Conservation (phyloP, 2,113 vertebrate genomes). For the Dromas ardeola region DNA sequence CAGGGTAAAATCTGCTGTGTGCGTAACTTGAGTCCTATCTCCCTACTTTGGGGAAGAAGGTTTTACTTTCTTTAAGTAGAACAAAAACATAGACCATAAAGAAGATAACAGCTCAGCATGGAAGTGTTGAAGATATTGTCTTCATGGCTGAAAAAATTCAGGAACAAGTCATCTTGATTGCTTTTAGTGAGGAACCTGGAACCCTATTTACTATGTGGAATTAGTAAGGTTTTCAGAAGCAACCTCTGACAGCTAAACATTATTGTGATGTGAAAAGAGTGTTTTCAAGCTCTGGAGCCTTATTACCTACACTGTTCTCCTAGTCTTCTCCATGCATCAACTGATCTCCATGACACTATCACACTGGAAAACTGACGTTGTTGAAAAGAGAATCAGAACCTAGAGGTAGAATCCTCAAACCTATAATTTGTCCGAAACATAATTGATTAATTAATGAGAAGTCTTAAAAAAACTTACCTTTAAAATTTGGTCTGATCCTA, state of each 20-base stretch:
- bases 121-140: background rate
- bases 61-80: background rate
- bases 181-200: background rate
- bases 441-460: background rate
- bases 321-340: background rate
- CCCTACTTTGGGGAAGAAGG: background rate
- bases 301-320: background rate
- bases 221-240: conserved; percentile 2
- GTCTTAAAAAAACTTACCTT: conserved; percentile 83
- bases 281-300: background rate
- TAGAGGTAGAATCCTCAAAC: background rate
- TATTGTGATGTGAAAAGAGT: background rate
- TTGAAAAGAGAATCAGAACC: background rate
- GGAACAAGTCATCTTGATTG: background rate
- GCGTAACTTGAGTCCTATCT: background rate
- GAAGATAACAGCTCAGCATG: background rate
- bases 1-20: background rate
- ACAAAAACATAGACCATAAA: background rate
- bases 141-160: background rate
- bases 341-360: background rate
- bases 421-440: background rate
- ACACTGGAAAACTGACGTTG: background rate
- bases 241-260: background rate
- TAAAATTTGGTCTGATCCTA: conserved; percentile 98
- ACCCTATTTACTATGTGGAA: background rate